Conservation (phyloP, 2,113 vertebrate species). For the Piaya cayana region DNA sequence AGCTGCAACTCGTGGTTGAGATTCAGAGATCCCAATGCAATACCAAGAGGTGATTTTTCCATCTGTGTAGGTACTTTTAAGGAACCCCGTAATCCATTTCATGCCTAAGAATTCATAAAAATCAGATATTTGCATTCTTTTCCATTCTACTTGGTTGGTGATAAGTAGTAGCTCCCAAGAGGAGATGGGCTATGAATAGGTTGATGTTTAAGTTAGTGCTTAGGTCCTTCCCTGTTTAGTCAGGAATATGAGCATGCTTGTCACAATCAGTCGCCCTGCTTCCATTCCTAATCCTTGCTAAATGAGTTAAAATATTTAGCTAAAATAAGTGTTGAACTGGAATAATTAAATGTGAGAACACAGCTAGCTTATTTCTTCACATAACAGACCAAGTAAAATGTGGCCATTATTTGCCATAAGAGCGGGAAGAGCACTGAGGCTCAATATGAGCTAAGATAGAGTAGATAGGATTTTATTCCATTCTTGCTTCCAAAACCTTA, state of each 20-base stretch:
- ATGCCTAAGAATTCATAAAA: neutral
- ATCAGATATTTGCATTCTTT: neutral
- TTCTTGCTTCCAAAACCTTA: neutral
- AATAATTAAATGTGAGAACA: neutral
- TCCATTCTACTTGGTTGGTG: neutral
- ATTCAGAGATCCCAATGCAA: neutral
- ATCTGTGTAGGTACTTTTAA: neutral
- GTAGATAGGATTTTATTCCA: neutral
- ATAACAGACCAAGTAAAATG: neutral
- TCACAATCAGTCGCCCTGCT: neutral
- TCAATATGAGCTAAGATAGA: neutral
- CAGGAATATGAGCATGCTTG: neutral
- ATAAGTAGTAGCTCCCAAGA: neutral
- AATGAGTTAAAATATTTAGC: neutral
- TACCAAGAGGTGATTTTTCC: neutral
- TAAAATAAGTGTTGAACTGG: neutral
- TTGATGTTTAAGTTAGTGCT: neutral
- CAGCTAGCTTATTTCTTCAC: neutral
- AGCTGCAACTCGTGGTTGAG: neutral
- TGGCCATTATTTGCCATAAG: neutral
- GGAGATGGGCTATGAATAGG: neutral
- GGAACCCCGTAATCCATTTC: neutral
- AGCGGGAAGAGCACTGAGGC: neutral
- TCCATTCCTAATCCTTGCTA: neutral
- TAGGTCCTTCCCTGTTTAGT: neutral